Conservation (phyloP, 2,888 invertebrate species). For the Agrotis exclamationis region DNA sequence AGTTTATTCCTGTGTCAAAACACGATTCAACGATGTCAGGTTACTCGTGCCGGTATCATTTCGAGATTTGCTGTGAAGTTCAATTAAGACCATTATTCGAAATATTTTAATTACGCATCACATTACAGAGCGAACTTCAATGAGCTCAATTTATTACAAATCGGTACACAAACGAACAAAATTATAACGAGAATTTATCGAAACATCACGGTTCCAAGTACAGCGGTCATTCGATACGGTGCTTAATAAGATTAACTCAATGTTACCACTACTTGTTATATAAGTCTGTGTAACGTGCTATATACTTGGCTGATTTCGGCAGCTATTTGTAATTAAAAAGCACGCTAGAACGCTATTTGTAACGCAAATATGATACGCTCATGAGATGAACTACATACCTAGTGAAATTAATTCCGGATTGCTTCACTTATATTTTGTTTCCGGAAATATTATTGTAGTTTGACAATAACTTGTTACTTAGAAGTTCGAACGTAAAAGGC, state of each 20-base stretch:
- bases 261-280: constrained; percentile 36
- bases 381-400: constrained; percentile 43
- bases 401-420: constrained; percentile 35
- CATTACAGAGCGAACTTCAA: background rate
- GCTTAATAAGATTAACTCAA: constrained; percentile 32
- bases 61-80: too few species aligned
- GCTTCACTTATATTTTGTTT: constrained; percentile 15
- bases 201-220: constrained; percentile 69
- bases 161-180: constrained; percentile 26
- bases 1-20: too few species aligned
- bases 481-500: too few species aligned
- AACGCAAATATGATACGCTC: constrained; percentile 33
- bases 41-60: too few species aligned
- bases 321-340: constrained; percentile 29
- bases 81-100: too few species aligned
- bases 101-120: too few species aligned
- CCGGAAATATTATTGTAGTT: constrained; percentile 4
- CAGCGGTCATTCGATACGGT: constrained; percentile 53
- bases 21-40: too few species aligned
- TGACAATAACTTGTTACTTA: background rate
- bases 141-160: constrained; percentile 9
- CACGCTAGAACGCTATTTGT: constrained; percentile 46
- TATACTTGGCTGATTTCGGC: constrained; percentile 29
- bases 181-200: constrained; percentile 55
- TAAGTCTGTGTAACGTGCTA: constrained; percentile 39